Base-by-base conservation (phyloP, 2,113 vertebrate species). In the Aspidoscelis tigris region DNA sequence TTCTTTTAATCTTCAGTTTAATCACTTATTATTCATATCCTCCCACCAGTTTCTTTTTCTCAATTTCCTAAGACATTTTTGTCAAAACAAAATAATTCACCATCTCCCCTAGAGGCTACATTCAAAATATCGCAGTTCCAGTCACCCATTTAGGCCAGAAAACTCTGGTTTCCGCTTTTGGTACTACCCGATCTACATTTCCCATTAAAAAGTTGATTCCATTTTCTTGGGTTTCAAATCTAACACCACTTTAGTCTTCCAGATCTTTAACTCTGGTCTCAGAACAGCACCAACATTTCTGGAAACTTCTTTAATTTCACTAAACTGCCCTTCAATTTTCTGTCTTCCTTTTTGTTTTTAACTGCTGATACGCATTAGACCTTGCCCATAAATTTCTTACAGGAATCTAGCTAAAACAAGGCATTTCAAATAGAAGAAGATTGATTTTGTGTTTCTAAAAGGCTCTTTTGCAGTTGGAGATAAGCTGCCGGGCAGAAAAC, bases 221-320 rank as follows among this genome's bases (percentile, higher is more conserved):
- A 55, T 71, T 39, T 61, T 81, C 47, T 81, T 61, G 55, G 33
- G 12, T 73, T 81, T 41, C 69, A 72, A 81, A 58, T 81, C 50
- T 72, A 69, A 21, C 80, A 72, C 58, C 69, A 72, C 16, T 81
- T 81, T 81, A 33, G n/a, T 81, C 58, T 71, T 61, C 68, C 79
- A 81, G 47, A 81, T 47, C 39, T 58, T 58, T 58, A 14, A 14
- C 7, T 58, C 12, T 10, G 79, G 47, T 55, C 47, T 3, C 47
- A 81, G 47, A 58, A 22, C 20, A 71, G 79, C 68, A 55, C 55
- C 41, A 16, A 55, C n/a, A 68, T 58, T 71, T 71, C 79, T 81
- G 47, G 79, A 55, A 81, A 71, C 68, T 50, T 81, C 79, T 58
- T 71, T 72, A 81, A 81, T 58, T 65, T 82, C 55, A 65, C 7